Evolutionary conservation across 2,888 invertebrate genomes (phyloP), one percentile per base, ranked within the genome.

Genomic region (Pollenia griseotomentosa): DNA sequence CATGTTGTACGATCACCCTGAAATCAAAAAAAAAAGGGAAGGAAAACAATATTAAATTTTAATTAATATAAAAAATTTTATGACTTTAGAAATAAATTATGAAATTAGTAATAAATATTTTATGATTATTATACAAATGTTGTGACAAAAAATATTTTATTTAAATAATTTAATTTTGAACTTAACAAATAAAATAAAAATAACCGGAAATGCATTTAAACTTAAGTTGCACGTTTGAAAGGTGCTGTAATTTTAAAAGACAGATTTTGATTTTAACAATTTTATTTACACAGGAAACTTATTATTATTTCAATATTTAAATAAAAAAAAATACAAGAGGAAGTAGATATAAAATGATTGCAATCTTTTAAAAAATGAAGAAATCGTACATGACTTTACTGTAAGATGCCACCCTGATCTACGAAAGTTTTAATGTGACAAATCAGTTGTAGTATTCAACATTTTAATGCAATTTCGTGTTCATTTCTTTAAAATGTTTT

Each of bases 1-100:
- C 99, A 99, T 90, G 96, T 96, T 91, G 97, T 96, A 91, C 97
- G 96, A 93, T 97, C 97, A 90, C 94, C 95, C 96, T 96, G 93
- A 19, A 95, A 94, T 89, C 88, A 91, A 89, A 85, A 79, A 89
- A 85, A 79, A 78, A 59, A 19, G 33, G 7, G 9, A 82, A 63
- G n/a, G 10, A 57, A 63, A 79, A 70, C 46, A 73, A 2, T 77
- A 7, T 3, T 19, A 70, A 77, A 81, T 19, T 44, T 46, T 42
- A 68, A 68, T 68, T 14, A 68, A 57, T 66, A 86, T 46, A 33
- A 40, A 46, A 33, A 9, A 55, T 53, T n/a, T 55, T 6, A 33
- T 33, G 0, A 33, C 33, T 33, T 33, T 33, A 33, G 33, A 33
- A 79, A 80, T 59, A n/a, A 71, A 74, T 40, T 51, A 63, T 51